Percentiles rank a stretch among this genome's conserved stretches.
These are phyloP conservation scores for Syrphus vitripennis DNA, from an alignment of 2,888 invertebrate species.

Conservation along the genomic window DNA sequence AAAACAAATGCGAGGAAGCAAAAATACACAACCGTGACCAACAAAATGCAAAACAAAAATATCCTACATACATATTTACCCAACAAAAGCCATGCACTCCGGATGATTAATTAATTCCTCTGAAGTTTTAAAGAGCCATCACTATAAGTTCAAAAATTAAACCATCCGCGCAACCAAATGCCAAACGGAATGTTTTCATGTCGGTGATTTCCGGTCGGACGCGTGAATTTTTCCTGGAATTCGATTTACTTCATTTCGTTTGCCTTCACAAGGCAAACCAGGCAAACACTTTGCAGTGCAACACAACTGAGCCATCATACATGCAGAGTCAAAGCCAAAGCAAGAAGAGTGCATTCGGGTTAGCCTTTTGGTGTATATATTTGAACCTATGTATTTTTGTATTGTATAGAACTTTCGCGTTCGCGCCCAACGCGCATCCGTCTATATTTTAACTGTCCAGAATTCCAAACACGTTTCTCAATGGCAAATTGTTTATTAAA, in stretches of 20 bases:
- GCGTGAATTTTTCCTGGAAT: conserved; percentile 71
- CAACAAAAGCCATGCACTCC: conserved; percentile 7
- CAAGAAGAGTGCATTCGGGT: not conserved
- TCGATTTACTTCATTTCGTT: conserved; percentile 61
- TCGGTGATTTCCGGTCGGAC: conserved; percentile 70
- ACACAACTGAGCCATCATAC: not conserved
- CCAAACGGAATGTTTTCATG: conserved; percentile 60
- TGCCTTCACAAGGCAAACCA: conserved; percentile 28
- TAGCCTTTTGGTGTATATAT: not conserved
- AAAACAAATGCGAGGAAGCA: not conserved
- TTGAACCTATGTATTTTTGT: not conserved
- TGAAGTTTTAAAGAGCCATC: conserved; percentile 43
- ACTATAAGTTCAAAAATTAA: conserved; percentile 66
- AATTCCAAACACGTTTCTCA: conserved; percentile 70
- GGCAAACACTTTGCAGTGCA: not conserved
- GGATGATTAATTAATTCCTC: conserved; percentile 69
- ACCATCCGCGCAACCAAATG: conserved; percentile 50
- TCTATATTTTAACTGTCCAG: conserved; percentile 51
- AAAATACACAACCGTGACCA: conserved; percentile 12
- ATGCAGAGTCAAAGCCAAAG: too few species aligned
- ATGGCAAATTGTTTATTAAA: conserved; percentile 71
- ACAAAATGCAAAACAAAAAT: conserved; percentile 14
- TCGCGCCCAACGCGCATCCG: conserved; percentile 46
- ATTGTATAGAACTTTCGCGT: conserved; percentile 6
- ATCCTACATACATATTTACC: too few species aligned